These are phyloP conservation scores for Trinectes maculatus DNA, from an alignment of 2,113 vertebrate species.

Conservation along the genomic window DNA sequence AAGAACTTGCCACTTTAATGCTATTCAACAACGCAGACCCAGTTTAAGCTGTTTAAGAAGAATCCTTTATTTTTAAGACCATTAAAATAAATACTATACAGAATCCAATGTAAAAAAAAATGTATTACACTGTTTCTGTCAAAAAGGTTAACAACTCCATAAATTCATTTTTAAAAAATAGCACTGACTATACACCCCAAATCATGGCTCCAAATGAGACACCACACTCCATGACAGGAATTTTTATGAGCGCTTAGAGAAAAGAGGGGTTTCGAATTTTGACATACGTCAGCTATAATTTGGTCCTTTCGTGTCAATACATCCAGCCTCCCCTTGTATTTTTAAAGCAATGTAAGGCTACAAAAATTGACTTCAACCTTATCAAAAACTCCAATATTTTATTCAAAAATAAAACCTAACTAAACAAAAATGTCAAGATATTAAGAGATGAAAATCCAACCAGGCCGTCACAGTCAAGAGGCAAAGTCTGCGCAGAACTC, in stretches of 20 bases:
- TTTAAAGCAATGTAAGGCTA: conserved; percentile 78
- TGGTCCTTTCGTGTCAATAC: conserved; percentile 76
- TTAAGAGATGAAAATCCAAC: conserved; percentile 21
- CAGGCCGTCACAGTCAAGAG: conserved; percentile 2
- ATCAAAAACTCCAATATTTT: conserved; percentile 23
- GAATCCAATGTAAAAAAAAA: conserved; percentile 86
- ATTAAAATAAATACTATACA: conserved; percentile 90
- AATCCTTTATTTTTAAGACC: conserved; percentile 84
- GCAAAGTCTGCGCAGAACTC: conserved; percentile 42
- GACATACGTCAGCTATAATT: conserved; percentile 73
- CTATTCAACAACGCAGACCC: conserved; percentile 53
- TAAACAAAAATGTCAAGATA: neutral
- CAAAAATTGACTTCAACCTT: conserved; percentile 68
- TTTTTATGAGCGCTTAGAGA: conserved; percentile 35
- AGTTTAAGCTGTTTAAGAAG: conserved; percentile 73
- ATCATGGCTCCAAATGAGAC: conserved; percentile 45
- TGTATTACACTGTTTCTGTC: conserved; percentile 82
- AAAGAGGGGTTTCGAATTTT: conserved; percentile 41
- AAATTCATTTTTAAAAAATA: conserved; percentile 78
- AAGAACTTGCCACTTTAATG: conserved; percentile 18
- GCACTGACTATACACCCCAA: conserved; percentile 72
- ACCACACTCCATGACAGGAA: conserved; percentile 59
- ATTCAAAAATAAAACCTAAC: conserved; percentile 32
- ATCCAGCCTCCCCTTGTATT: conserved; percentile 14
- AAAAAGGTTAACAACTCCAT: conserved; percentile 80